A percentile compares a stretch with the other conserved stretches of the same genome.
Conservation (phyloP, 2,888 invertebrate genomes). For the Agriopis marginaria region DNA sequence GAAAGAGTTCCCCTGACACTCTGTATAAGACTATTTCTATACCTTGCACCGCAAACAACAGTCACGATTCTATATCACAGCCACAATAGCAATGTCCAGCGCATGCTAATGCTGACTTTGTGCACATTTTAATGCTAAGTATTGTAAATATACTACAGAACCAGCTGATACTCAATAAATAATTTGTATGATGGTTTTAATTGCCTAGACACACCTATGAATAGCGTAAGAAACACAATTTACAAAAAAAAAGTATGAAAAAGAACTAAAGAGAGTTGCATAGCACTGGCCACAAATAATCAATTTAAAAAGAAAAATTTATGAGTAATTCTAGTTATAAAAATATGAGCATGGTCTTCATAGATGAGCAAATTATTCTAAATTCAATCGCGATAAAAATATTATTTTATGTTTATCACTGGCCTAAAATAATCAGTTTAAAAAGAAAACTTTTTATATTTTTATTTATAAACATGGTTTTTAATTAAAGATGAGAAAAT, state of each 20-base stretch:
- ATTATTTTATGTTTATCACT: too few relatives aligned
- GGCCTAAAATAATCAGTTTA: too few relatives aligned
- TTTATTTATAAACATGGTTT: too few relatives aligned
- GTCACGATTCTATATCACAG: constrained; percentile 80
- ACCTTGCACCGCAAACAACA: constrained; percentile 46
- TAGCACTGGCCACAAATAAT: background rate
- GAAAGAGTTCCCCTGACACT: too few relatives aligned
- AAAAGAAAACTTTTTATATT: too few relatives aligned
- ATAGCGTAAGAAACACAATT: background rate
- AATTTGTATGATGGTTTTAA: background rate
- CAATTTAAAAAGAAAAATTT: background rate
- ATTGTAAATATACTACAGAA: constrained; percentile 31
- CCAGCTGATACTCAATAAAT: background rate
- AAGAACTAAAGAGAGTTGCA: background rate
- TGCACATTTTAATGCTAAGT: constrained; percentile 72
- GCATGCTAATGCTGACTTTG: constrained; percentile 73
- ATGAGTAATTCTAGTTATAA: too few relatives aligned
- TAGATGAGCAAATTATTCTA: too few relatives aligned
- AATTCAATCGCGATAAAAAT: too few relatives aligned
- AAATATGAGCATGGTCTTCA: too few relatives aligned
- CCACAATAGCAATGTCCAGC: constrained; percentile 73
- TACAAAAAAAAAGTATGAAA: background rate
- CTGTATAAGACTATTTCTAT: background rate
- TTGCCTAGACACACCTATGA: background rate
- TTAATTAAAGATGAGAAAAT: too few relatives aligned